Evolutionary conservation across 2,888 invertebrate species (phyloP), one percentile per base, ranked within the genome.

Genomic region (Rhingia campestris): DNA sequence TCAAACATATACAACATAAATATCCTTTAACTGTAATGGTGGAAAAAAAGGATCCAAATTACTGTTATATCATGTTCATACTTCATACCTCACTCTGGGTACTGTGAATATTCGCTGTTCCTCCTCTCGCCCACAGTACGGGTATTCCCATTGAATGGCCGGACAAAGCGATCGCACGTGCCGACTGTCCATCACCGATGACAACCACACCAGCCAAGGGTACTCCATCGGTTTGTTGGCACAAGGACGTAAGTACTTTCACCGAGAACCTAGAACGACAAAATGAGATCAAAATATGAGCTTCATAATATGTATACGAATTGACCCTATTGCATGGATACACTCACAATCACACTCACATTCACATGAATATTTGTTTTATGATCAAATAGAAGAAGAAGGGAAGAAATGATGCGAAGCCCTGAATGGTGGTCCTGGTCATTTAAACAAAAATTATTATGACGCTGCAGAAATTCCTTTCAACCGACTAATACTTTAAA

Each of bases 41-140:
- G 22, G 1, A 22, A 22, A 22, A 22, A 22, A 22, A 2, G 22
- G 22, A 22, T 22, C 22, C 22, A 22, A 22, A 22, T 22, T 1
- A 22, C 22, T 22, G 22, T 22, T 22, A 22, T 22, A 2, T 22
- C 2, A 6, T 7, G 30, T 30, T 39, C 37, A 49, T 41, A 59
- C n/a, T 59, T 67, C 54, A 63, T 86, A 88, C 88, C 88, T 88
- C 88, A 43, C 87, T 87, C 59, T 87, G 86, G 10, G 84, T 79
- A 41, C 87, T 87, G 69, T 87, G 86, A 59, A 88, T 86, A 64
- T 87, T 87, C 6, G 88, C 88, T 47, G 87, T 88, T 37, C 88
- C 88, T 54, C 88, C 88, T 86, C 87, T 86, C 0, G 88, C 88
- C 88, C 88, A 88, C 0, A 88, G 73, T 0, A 88, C 88, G n/a